These are phyloP conservation scores for Stenodema calcarata DNA, from an alignment of 2,888 invertebrate species.

Conservation along the genomic window DNA sequence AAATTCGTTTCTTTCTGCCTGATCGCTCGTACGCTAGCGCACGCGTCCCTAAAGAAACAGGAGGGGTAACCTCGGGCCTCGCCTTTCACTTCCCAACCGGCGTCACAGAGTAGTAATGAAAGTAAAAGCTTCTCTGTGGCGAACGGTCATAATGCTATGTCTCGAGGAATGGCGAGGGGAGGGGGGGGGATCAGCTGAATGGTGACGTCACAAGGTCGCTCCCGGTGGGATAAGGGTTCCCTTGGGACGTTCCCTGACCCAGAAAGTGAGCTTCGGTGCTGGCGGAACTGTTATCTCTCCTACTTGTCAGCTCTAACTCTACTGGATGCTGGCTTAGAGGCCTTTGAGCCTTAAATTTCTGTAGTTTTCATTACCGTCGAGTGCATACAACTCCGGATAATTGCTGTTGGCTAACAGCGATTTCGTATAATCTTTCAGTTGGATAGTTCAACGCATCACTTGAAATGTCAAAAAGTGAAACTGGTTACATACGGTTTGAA, in stretches of 20 bases:
- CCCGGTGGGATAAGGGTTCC: constrained; percentile 27
- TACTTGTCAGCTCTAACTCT: not conserved
- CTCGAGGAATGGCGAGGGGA: not conserved
- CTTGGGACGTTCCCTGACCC: constrained; percentile 41
- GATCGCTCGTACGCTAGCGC: not conserved
- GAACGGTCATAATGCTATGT: not conserved
- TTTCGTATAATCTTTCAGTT: not conserved
- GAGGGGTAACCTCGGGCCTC: not conserved
- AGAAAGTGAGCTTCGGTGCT: constrained; percentile 10
- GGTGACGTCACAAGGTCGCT: constrained; percentile 47
- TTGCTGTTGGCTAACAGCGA: not conserved
- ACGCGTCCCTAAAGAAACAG: not conserved
- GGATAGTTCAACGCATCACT: not conserved
- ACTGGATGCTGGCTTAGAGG: not conserved
- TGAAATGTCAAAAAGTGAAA: not conserved
- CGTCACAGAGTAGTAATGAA: constrained; percentile 20
- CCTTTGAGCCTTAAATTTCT: not conserved
- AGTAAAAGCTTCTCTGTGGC: constrained; percentile 11
- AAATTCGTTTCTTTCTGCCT: not conserved
- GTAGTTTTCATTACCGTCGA: not conserved
- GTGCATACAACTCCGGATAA: not conserved
- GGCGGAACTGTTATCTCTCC: not conserved
- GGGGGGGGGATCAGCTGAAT: constrained; percentile 26
- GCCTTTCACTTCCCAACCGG: not conserved
- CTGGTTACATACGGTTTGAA: not conserved